A percentile compares a stretch with the other conserved stretches of the same genome.
Evolutionary conservation across 2,797 vertebrate species (phyloP).

Genomic region (Spondyliosoma cantharus): DNA sequence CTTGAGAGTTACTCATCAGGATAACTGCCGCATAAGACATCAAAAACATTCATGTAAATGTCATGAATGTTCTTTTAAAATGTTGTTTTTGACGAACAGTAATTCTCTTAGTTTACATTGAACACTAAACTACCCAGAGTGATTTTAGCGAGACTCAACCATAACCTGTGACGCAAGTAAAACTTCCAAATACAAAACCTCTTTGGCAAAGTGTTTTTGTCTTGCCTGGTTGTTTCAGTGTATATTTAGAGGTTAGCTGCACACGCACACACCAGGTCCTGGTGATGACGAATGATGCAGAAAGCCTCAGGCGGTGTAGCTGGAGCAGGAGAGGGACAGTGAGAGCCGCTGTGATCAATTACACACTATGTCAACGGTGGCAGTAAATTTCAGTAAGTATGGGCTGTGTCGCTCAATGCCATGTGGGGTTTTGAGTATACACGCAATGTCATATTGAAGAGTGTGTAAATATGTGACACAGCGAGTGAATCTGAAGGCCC

Average conservation of each 20-base stretch:
- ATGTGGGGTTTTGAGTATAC: background rate
- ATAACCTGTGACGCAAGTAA: conserved; percentile 1
- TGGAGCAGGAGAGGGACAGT: background rate
- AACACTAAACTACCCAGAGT: background rate
- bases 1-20: background rate
- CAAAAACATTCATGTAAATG: background rate
- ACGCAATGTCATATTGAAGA: too few relatives aligned
- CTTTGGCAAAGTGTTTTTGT: background rate
- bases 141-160: background rate
- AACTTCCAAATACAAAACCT: too few relatives aligned
- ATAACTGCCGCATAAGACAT: background rate
- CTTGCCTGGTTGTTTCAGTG: background rate
- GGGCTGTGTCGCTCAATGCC: background rate
- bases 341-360: conserved; percentile 3
- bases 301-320: conserved; percentile 18
- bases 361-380: conserved; percentile 1
- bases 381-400: background rate
- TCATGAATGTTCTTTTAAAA: background rate
- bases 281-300: background rate
- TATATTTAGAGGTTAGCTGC: conserved; percentile 24
- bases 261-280: background rate
- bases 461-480: background rate
- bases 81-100: background rate
- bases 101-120: background rate
- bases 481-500: background rate